Base-by-base conservation (phyloP, 2,113 vertebrate species). In the Xiphorhynchus elegans region DNA sequence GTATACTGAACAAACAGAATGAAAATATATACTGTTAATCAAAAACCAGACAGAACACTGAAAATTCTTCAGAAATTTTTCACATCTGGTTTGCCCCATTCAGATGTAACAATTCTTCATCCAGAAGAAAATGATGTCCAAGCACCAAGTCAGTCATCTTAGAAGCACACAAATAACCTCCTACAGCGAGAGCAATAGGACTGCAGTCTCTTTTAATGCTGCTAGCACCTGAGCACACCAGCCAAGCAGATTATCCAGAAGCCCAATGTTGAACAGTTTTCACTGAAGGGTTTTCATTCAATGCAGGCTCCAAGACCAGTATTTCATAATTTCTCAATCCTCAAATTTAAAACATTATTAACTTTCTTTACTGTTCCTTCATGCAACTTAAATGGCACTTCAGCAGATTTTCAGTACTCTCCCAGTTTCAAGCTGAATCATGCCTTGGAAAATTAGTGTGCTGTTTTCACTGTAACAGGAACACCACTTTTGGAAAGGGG, bases 151-250 rank as follows among this genome's bases (percentile, higher is more conserved):
- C n/a, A 73, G 28, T 18, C 33, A 77, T 11, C 35, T 28, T 5
- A 1, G 35, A 73, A 76, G 29, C 19, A 64, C 10, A 35, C 10
- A 46, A 25, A 35, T 4, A 66, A 53, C 19, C 40, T 82, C 50
- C n/a, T 16, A 11, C 4, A 39, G 9, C 0, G 0, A 40, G 9
- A 72, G 25, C 0, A 1, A 44, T 0, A 77, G 19, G 35, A 60
- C 52, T 25, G 18, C 26, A 35, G 39, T 46, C 40, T 33, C 17
- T 39, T 31, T 52, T 11, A 33, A 21, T 0, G 0, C n/a, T 69
- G 33, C 33, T 47, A 46, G 62, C n/a, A 69, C 25, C 39, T 12
- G 20, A 86, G 85, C 26, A n/a, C 72, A 70, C 44, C 28, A 69
- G 19, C 15, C 47, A 64, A 49, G 15, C 19, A 68, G 37, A 76